Conservation (phyloP, 1,140 invertebrate genomes). For the Drosophila cardini region DNA sequence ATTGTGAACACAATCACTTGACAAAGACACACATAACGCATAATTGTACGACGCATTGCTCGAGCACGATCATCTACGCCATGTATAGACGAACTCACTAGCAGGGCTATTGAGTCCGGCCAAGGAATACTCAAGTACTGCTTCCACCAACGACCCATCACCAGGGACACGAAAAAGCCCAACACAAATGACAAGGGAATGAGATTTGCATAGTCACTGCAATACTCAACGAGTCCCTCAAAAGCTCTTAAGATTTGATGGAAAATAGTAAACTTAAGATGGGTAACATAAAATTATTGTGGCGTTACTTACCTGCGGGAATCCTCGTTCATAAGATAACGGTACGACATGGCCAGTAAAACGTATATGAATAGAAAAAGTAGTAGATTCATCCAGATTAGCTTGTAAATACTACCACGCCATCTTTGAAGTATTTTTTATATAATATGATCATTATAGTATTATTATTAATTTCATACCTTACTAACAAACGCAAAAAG, state of each 20-base stretch:
- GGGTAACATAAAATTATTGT: no score
- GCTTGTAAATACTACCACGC: conserved; percentile 98
- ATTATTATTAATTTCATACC: conserved; percentile 31
- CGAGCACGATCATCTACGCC: conserved; percentile 92
- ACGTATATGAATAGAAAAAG: conserved; percentile 93
- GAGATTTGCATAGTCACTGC: conserved; percentile 90
- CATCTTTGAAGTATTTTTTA: conserved; percentile 88
- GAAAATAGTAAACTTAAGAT: background rate
- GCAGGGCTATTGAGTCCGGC: conserved; percentile 93
- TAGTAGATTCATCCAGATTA: conserved; percentile 95
- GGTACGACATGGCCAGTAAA: conserved; percentile 92
- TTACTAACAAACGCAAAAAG: conserved; percentile 60
- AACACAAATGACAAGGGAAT: conserved; percentile 94
- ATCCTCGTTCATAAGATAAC: conserved; percentile 89
- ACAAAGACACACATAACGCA: conserved; percentile 93
- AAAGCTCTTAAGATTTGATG: conserved; percentile 86
- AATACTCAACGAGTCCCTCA: conserved; percentile 90
- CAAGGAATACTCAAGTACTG: conserved; percentile 92
- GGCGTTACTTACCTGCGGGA: conserved; percentile 88
- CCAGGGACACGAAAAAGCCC: conserved; percentile 96
- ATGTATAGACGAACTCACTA: conserved; percentile 86
- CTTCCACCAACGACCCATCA: conserved; percentile 97
- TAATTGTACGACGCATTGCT: conserved; percentile 93
- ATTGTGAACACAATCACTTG: conserved; percentile 92
- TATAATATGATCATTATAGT: background rate